Base-by-base conservation (phyloP, 2,113 vertebrate species). In the Platysteira castanea region DNA sequence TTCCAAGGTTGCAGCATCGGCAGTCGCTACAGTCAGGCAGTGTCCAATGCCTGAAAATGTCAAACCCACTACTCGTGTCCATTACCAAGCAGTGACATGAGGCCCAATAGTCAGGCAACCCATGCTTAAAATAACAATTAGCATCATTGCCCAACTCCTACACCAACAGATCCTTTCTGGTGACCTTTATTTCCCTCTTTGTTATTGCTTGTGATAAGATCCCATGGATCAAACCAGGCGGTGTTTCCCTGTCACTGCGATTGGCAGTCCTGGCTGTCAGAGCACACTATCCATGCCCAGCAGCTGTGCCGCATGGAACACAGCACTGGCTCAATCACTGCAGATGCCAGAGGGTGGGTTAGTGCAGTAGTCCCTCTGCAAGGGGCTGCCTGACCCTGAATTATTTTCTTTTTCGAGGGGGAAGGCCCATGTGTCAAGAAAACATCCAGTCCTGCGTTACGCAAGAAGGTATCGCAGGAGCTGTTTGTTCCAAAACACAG, bases 321-420 rank as follows among this genome's bases (percentile, higher is more conserved):
- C 1, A 50, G 20, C 50, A 27, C 2, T 1, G 50, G 7, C 16
- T 67, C 39, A 50, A 0, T 0, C 3, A 0, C 0, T 39, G 7
- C 20, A 18, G 64, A 30, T 84, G 21, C 52, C 50, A 30, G 42
- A 78, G 47, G n/a, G 9, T 47, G 35, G 13, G 50, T 56, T 50
- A 49, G 9, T 15, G 28, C 56, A 47, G 33, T 14, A 28, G 28
- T 41, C 19, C 8, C 26, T 53, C 52, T 71, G 35, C 12, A 17
- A 70, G 21, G 21, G 30, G 46, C 56, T 89, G 41, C 39, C 31
- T 54, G 57, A 39, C 23, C 21, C 6, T 4, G 37, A 35, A 19
- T 26, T 41, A 7, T 11, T 33, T 41, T 24, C 15, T 44, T 33
- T 75, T 49, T 4, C 10, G 26, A 75, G 18, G 7, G 50, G 35